Conservation (phyloP, 2,113 vertebrate species). For the Ardeotis arabs region DNA sequence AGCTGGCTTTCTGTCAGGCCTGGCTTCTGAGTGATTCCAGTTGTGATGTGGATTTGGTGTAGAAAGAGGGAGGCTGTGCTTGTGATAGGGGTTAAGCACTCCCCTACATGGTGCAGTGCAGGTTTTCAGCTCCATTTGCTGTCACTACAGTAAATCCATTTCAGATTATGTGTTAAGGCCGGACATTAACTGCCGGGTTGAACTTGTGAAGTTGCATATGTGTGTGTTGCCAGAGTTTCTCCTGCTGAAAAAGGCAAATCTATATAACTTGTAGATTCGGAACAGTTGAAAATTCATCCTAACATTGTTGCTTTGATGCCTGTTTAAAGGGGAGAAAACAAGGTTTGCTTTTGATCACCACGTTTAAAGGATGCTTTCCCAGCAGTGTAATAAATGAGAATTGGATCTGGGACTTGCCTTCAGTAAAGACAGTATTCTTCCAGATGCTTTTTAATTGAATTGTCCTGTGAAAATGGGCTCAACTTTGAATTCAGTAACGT, state of each 20-base stretch:
- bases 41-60: neutral
- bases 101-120: neutral
- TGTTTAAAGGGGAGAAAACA: neutral
- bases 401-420: conserved; percentile 25
- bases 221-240: neutral
- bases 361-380: conserved; percentile 16
- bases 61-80: neutral
- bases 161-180: conserved; percentile 9
- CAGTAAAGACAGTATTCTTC: conserved; percentile 1
- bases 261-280: neutral
- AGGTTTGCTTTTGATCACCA: neutral
- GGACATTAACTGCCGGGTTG: neutral
- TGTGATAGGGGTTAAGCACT: neutral
- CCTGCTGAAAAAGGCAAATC: neutral
- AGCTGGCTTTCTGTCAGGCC: neutral
- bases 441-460: conserved; percentile 67
- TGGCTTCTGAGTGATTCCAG: neutral
- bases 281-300: conserved; percentile 37
- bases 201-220: neutral
- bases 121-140: neutral
- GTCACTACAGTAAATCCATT: neutral
- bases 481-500: neutral
- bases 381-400: conserved; percentile 55
- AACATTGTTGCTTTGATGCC: neutral
- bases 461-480: conserved; percentile 18